Base-by-base conservation (phyloP, 1,140 invertebrate genomes). In the Zaprionus tsacasi region DNA sequence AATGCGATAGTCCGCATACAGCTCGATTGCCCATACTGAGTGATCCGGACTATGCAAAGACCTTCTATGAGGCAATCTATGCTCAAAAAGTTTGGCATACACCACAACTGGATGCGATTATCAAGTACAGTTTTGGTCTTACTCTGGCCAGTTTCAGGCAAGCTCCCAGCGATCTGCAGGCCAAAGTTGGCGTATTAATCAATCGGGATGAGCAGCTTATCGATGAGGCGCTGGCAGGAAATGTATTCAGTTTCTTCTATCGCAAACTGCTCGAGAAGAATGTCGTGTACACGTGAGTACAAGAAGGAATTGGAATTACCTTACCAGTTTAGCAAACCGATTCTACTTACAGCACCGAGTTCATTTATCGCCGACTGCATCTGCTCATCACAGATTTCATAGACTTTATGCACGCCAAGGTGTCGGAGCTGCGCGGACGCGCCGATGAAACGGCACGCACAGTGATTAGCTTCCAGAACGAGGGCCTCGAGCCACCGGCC, bases 381-480 rank as follows among this genome's bases (percentile, higher is more conserved):
- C 94, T 95, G 11, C 91, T 99, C 1, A 94, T 99, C 52, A 98
- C 97, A 0, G 98, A 99, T 92, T 99, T 99, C 78, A 98, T 99
- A 61, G 95, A 97, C 55, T 94, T 97, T 38, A 98, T 99, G 97
- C 98, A 98, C 38, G 93, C 98, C 36, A 99, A 99, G 93, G 95
- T 92, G 6, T 81, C 91, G 6, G 97, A 97, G 89, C 92, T 98
- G 52, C 93, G 96, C 50, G 96, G 96, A 78, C 94, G 96, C 77
- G 98, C 97, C 0, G 98, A 99, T 92, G 98, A 99, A 93, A 95
- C 96, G 1, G 97, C 97, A 17, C 94, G 97, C 70, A 96, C 97
- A 17, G 95, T 96, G 48, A 94, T 96, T 70, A 95, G 96, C 65
- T 98, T 98, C 93, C 93, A 95, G 6, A 94, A 96, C 73, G 96